Conservation (phyloP, 2,113 vertebrate species). For the Penelope pileata region DNA sequence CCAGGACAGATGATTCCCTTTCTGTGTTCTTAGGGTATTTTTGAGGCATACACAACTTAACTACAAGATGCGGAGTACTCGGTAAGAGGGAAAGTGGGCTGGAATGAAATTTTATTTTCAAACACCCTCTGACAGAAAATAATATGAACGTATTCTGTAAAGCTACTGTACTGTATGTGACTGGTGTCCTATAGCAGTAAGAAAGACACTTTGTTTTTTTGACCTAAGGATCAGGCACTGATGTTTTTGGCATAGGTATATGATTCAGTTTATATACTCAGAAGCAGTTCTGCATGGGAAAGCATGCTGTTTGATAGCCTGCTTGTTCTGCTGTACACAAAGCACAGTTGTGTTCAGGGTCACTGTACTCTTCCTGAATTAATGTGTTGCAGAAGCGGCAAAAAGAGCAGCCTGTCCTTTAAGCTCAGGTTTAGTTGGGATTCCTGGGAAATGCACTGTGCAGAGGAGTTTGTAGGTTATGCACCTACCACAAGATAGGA, state of each 20-base stretch:
- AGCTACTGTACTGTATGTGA: neutral
- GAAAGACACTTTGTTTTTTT: neutral
- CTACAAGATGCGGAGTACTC: neutral
- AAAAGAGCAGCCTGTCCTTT: neutral
- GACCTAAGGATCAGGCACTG: neutral
- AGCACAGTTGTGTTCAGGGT: neutral
- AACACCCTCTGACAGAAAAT: neutral
- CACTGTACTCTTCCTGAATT: neutral
- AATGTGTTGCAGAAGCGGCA: neutral
- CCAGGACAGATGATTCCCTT: neutral
- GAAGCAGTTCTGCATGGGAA: neutral
- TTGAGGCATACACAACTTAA: neutral
- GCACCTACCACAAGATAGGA: neutral
- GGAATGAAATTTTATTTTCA: neutral
- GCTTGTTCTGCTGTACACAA: neutral
- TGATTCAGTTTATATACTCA: neutral
- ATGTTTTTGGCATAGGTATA: neutral
- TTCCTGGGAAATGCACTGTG: neutral
- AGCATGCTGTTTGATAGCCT: neutral
- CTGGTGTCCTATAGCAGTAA: neutral
- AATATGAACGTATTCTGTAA: neutral
- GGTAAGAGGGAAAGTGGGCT: neutral
- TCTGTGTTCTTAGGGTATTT: neutral
- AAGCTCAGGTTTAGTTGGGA: neutral
- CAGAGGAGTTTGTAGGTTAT: neutral